Evolutionary conservation across 1,140 invertebrate genomes (phyloP).

Genomic region (Caenorhabditis elegans): DNA sequence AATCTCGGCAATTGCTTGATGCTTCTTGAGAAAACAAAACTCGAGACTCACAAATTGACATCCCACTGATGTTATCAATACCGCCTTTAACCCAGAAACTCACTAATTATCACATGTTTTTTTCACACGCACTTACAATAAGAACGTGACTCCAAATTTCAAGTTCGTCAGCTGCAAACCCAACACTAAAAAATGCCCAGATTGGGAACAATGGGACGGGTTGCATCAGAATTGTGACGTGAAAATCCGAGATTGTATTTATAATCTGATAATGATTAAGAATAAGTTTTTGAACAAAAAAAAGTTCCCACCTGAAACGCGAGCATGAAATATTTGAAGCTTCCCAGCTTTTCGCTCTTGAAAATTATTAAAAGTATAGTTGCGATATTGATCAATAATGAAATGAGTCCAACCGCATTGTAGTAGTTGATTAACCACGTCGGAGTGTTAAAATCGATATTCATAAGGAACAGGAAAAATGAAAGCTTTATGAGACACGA

Average conservation of each 20-base stretch:
- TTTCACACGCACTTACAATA: not conserved
- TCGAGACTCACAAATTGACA: too few relatives aligned
- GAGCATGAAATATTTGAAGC: not conserved
- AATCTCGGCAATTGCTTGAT: not conserved
- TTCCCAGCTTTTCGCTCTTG: not conserved
- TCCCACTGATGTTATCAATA: not conserved
- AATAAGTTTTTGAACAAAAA: not conserved
- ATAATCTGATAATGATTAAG: not conserved
- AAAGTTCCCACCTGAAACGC: not conserved
- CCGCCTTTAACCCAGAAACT: not conserved
- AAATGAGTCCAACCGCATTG: not conserved
- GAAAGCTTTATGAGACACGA: not conserved
- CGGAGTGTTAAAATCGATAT: not conserved
- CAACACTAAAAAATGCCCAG: not conserved
- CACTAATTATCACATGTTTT: not conserved
- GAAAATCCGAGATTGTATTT: not conserved
- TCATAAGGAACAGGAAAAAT: not conserved
- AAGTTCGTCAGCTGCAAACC: not conserved
- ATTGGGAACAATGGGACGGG: not conserved
- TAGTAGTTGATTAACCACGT: not conserved
- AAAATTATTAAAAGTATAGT: not conserved
- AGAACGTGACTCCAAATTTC: not conserved
- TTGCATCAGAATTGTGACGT: not conserved
- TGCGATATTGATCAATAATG: not conserved
- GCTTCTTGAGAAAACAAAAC: not conserved